phyloP scores from a whole-genome alignment of 2,113 vertebrate genomes.

The Aleadryas rufinucha region DNA sequence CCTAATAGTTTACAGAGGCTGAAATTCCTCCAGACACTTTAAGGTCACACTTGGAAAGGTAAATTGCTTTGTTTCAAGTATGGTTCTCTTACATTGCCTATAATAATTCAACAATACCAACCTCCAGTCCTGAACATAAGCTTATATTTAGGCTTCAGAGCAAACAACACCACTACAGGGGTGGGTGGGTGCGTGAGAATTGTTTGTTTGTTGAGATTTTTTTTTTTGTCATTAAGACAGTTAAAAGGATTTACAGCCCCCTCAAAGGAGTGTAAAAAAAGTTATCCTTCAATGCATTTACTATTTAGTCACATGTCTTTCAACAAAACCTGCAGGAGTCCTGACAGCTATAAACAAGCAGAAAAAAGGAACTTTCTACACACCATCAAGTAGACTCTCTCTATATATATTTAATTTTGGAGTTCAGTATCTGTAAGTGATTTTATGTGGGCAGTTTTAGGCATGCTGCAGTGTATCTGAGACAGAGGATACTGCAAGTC shows the following conservation, averaged over 20 bases:
- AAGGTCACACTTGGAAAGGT: neutral
- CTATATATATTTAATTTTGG: neutral
- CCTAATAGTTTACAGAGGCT: neutral
- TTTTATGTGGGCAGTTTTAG: neutral
- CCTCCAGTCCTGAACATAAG: neutral
- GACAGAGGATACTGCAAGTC: neutral
- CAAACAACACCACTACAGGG: neutral
- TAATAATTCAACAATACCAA: neutral
- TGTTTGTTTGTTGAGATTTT: neutral
- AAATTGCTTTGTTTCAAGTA: neutral
- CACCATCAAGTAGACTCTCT: neutral
- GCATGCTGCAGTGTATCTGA: neutral
- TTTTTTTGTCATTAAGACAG: neutral
- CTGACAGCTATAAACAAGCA: neutral
- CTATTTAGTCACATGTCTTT: neutral
- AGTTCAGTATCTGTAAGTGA: neutral
- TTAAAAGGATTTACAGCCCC: neutral
- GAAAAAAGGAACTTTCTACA: neutral
- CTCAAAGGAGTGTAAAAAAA: neutral
- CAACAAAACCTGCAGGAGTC: neutral
- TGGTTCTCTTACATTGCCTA: neutral
- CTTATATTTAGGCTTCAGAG: neutral
- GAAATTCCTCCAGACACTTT: neutral
- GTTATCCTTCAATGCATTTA: neutral
- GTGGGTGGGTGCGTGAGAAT: neutral